Conservation (phyloP, 2,113 vertebrate species). For the Scolopax mira region DNA sequence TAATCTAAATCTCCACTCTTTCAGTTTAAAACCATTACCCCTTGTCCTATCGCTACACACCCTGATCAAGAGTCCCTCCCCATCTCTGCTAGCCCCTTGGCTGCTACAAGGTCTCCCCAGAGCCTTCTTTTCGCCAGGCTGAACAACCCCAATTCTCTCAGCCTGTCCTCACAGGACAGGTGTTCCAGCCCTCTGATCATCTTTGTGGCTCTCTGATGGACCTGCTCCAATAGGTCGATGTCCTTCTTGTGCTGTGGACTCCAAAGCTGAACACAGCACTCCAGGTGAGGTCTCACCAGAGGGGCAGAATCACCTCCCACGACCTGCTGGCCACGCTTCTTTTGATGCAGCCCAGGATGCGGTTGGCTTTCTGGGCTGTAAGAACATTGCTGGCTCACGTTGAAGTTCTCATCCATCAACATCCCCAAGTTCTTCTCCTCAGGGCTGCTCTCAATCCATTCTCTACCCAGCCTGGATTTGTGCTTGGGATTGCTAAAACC, state of each 20-base stretch:
- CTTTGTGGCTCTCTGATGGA: not conserved
- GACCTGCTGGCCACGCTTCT: not conserved
- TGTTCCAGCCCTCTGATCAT: not conserved
- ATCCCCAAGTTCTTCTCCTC: not conserved
- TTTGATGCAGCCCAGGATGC: not conserved
- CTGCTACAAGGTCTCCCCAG: not conserved
- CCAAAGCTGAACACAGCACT: not conserved
- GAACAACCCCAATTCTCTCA: not conserved
- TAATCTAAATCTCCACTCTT: not conserved
- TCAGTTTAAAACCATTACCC: not conserved
- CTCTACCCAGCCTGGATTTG: not conserved
- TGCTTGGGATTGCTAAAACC: not conserved
- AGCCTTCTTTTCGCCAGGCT: not conserved
- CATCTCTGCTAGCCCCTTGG: not conserved
- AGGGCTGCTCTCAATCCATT: not conserved
- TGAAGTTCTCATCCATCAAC: not conserved
- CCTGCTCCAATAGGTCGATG: not conserved
- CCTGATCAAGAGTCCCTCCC: not conserved
- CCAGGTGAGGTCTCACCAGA: not conserved
- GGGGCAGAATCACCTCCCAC: not conserved
- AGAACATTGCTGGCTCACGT: not conserved
- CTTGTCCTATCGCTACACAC: not conserved
- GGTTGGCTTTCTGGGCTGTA: not conserved
- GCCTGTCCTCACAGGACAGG: not conserved
- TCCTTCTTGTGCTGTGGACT: not conserved